Conservation (phyloP, 2,113 vertebrate species). For the Bolborhynchus lineola region DNA sequence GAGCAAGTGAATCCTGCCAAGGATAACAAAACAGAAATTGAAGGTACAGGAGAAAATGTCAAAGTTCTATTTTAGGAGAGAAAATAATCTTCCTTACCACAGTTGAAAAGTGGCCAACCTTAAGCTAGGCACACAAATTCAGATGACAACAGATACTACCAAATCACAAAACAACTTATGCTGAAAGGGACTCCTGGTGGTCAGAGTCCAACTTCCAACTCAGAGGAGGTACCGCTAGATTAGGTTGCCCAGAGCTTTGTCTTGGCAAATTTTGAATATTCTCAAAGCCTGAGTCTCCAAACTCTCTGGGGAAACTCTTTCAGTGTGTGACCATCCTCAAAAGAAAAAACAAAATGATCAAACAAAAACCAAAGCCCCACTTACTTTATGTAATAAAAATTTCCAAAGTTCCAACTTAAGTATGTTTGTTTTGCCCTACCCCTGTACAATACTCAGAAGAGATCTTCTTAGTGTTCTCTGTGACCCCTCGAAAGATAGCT, state of each 20-base stretch:
- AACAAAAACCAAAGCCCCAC: not conserved
- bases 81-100: not conserved
- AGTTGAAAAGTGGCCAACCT: not conserved
- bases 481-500: not conserved
- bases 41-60: not conserved
- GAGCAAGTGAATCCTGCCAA: not conserved
- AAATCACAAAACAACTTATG: not conserved
- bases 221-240: not conserved
- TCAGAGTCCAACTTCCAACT: not conserved
- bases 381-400: not conserved
- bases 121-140: not conserved
- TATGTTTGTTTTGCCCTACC: not conserved
- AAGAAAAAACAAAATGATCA: not conserved
- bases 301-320: not conserved
- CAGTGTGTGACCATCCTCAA: not conserved
- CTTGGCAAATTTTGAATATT: not conserved
- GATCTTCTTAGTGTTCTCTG: not conserved
- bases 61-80: not conserved
- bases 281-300: not conserved
- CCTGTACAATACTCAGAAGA: not conserved
- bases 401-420: not conserved
- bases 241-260: not conserved
- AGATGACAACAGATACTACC: not conserved
- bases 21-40: not conserved
- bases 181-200: not conserved